Base-by-base conservation (phyloP, 23 tunicate genomes). In the Halocynthia roretzi region DNA sequence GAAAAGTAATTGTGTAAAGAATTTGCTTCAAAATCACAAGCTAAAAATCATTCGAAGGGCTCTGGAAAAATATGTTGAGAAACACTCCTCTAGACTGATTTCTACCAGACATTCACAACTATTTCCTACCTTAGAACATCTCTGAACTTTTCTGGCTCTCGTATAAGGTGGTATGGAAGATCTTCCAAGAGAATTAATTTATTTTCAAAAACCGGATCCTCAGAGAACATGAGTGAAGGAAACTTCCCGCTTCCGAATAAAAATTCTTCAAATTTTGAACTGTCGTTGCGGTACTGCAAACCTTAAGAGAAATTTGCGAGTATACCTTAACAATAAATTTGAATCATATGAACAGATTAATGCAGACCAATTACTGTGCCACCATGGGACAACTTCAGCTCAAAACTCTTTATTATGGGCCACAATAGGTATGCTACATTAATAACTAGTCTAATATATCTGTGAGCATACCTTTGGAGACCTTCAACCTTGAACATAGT, bases 181-280 rank as follows among this genome's bases (percentile, higher is more conserved):
- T 91, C 97, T 71, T 91, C 91, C 0, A 85, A 51, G 18, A 91
- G 66, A 48, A 91, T 58, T 17, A 91, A 17, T 79, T 85, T 85
- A 31, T 66, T 10, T 8, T 75, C 20, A 54, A 53, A 19, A 10
- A 50, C 14, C 71, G 44, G 54, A 65, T 68, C 48, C 18, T 74
- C 56, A 51, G 71, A 66, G n/a, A 56, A 6, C 14, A 84, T 8
- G 17, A 91, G 60, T 48, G 97, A 85, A 18, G 84, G 82, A 66
- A 85, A 91, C 60, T 80, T 76, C 48, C 97, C 97, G 57, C 86
- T 75, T 6, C 97, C 87, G 64, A 85, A 91, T 31, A 91, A 53
- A 65, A 91, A 91, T 23, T 91, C 97, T 22, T 91, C 85, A 66
- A 91, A 89, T 51, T 69, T 70, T 4, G 85, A 31, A 19, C 23